Evolutionary conservation across 2,888 invertebrate species (phyloP).

Genomic region (Caenorhabditis sinica): DNA sequence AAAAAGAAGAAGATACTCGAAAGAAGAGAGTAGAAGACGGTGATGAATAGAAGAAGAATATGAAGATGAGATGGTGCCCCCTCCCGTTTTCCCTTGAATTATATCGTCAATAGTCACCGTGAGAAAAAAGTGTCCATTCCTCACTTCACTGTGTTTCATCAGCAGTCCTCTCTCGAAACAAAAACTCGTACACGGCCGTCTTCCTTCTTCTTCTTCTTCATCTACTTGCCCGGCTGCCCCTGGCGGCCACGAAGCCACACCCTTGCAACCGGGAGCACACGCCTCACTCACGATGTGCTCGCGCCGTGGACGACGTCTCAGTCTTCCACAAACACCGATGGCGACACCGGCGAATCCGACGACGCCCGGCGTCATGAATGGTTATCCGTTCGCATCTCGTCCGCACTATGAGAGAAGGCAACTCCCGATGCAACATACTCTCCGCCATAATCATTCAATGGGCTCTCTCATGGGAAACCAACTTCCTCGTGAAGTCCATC

Average conservation of each 20-base stretch:
- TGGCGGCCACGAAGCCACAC: constrained; percentile 60
- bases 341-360: constrained; percentile 50
- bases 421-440: constrained; percentile 56
- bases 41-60: constrained; percentile 16
- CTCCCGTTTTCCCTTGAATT: constrained; percentile 6
- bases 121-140: constrained; percentile 37
- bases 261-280: constrained; percentile 44
- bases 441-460: constrained; percentile 61
- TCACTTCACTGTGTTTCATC: constrained; percentile 51
- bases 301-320: constrained; percentile 61
- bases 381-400: constrained; percentile 52
- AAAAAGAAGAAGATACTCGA: constrained; percentile 4
- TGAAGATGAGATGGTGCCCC: constrained; percentile 23
- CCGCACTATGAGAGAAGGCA: constrained; percentile 54
- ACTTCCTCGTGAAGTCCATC: constrained; percentile 14
- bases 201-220: constrained; percentile 14
- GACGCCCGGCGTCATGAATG: constrained; percentile 37
- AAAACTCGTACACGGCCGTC: constrained; percentile 51
- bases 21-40: constrained; percentile 12
- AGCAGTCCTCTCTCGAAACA: constrained; percentile 39
- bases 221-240: background rate
- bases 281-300: constrained; percentile 60
- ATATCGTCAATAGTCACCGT: constrained; percentile 64
- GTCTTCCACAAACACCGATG: constrained; percentile 62
- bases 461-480: constrained; percentile 44